Evolutionary conservation across 2,888 invertebrate species (phyloP).

Genomic region (Lapara coniferarum): DNA sequence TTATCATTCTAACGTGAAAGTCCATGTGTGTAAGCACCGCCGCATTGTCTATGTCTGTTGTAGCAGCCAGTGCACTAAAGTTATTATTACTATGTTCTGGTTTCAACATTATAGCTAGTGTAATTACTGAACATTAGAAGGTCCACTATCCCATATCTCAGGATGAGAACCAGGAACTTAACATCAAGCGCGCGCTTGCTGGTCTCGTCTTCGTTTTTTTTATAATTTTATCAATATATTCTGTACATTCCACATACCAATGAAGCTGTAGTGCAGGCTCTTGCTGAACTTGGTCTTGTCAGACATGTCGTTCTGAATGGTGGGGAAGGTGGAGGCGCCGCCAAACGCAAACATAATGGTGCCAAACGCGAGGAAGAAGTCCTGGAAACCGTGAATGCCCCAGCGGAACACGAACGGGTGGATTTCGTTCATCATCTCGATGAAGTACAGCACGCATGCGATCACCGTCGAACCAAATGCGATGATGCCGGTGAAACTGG

Average conservation of each 20-base stretch:
- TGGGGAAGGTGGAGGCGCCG: constrained; percentile 90
- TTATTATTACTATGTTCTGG: too few relatives aligned
- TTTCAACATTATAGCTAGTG: too few relatives aligned
- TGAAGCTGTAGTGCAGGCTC: constrained; percentile 85
- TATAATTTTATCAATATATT: too few relatives aligned
- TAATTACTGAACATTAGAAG: too few relatives aligned
- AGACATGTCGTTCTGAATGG: constrained; percentile 90
- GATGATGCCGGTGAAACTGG: constrained; percentile 85
- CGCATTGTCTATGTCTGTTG: background rate
- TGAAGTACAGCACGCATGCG: constrained; percentile 85
- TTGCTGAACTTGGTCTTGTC: constrained; percentile 86
- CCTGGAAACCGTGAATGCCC: constrained; percentile 81
- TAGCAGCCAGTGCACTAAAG: too few relatives aligned
- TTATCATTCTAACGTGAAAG: too few relatives aligned
- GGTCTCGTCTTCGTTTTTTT: too few relatives aligned
- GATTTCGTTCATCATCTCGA: constrained; percentile 84
- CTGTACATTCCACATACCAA: constrained; percentile 68
- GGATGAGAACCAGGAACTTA: background rate
- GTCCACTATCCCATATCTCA: too few relatives aligned
- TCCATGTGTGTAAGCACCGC: too few relatives aligned
- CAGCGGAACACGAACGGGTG: constrained; percentile 72
- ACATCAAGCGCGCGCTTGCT: background rate
- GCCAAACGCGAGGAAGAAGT: constrained; percentile 88
- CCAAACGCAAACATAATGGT: constrained; percentile 89
- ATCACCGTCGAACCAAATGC: constrained; percentile 85